Conservation (phyloP, 2,797 vertebrate species). For the Tokudaia muenninki region DNA sequence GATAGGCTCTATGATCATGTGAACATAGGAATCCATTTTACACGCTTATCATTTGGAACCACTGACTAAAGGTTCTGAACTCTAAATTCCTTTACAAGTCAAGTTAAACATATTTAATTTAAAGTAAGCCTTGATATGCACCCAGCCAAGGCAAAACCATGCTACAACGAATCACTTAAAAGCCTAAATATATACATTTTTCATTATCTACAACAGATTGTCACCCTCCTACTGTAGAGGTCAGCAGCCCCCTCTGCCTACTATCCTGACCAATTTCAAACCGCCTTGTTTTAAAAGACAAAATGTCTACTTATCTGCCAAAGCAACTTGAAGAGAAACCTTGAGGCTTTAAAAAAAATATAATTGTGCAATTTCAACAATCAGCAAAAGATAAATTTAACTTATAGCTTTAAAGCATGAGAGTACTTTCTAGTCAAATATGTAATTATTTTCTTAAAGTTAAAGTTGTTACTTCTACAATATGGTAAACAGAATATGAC, state of each 20-base stretch:
- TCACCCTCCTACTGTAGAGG: neutral
- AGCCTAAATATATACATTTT: neutral
- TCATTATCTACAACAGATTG: conserved; percentile 25
- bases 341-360: conserved; percentile 41
- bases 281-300: conserved; percentile 62
- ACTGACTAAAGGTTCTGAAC: conserved; percentile 20
- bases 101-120: conserved; percentile 51
- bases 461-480: conserved; percentile 5
- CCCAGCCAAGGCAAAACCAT: neutral
- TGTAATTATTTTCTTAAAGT: conserved; percentile 3
- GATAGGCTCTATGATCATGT: conserved; percentile 1
- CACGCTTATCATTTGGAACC: neutral
- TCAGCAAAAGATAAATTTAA: conserved; percentile 33
- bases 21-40: conserved; percentile 20
- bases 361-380: conserved; percentile 32
- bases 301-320: conserved; percentile 31
- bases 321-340: conserved; percentile 37
- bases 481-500: conserved; percentile 14
- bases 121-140: conserved; percentile 38
- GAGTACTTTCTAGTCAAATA: conserved; percentile 2
- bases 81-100: conserved; percentile 21
- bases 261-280: conserved; percentile 18
- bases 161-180: conserved; percentile 9
- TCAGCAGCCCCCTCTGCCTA: too few species aligned
- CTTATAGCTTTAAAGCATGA: conserved; percentile 21